Evolutionary conservation across 2,888 invertebrate species (phyloP).

Genomic region (Lobophora halterata): DNA sequence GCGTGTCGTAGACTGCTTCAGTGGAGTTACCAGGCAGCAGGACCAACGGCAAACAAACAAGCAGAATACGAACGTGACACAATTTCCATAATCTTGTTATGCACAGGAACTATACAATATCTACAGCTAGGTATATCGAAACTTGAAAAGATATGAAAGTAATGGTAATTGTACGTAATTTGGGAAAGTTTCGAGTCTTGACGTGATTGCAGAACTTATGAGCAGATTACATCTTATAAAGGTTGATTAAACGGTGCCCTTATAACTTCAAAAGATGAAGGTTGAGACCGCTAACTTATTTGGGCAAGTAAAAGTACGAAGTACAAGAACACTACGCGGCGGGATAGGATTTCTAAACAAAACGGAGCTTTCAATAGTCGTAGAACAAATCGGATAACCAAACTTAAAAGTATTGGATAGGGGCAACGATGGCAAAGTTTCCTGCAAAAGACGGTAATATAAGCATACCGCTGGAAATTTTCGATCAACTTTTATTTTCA

Average conservation of each 20-base stretch:
- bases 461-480: no score
- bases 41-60: slow-evolving; percentile 31
- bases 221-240: slow-evolving; percentile 8
- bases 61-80: slow-evolving; percentile 44
- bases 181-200: slow-evolving; percentile 3
- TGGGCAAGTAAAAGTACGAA: no score
- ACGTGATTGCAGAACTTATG: slow-evolving; percentile 10
- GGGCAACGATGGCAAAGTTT: not conserved
- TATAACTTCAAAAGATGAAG: no score
- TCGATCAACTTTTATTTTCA: slow-evolving; percentile 2
- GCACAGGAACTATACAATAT: slow-evolving; percentile 33
- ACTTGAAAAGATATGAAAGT: slow-evolving; percentile 8
- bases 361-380: no score
- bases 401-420: no score
- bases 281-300: no score
- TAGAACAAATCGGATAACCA: no score
- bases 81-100: slow-evolving; percentile 47
- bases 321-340: no score
- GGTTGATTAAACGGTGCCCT: not conserved
- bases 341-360: no score
- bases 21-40: slow-evolving; percentile 32
- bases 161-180: slow-evolving; percentile 8
- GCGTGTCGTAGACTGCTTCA: slow-evolving; percentile 19
- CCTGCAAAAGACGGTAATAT: no score
- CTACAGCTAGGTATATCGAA: slow-evolving; percentile 8